phyloP scores from a whole-genome alignment of 2,888 invertebrate species.

The Dryococelus australis region DNA sequence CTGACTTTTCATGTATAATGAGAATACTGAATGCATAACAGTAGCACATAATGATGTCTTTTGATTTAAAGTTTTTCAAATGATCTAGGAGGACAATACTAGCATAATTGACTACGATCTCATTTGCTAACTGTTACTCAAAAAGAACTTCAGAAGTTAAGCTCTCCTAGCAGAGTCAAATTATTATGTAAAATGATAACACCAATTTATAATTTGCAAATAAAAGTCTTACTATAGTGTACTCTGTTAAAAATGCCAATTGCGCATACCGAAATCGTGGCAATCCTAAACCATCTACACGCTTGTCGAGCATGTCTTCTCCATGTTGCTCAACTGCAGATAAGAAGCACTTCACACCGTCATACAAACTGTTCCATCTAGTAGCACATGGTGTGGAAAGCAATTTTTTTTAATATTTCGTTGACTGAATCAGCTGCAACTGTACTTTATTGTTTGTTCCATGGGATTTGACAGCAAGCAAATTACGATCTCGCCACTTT shows the following conservation, averaged over 20 bases:
- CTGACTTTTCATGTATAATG: no score
- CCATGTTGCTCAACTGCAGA: not conserved
- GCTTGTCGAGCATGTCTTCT: not conserved
- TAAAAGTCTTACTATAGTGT: not conserved
- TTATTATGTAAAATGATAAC: no score
- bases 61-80: no score
- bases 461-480: not conserved
- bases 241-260: not conserved
- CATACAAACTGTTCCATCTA: slow-evolving; percentile 3
- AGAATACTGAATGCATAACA: no score
- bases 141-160: no score
- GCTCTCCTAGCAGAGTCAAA: no score
- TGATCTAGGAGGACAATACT: no score
- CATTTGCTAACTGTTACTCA: no score
- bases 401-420: not conserved
- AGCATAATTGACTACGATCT: no score
- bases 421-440: not conserved
- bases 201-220: not conserved
- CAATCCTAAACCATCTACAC: not conserved
- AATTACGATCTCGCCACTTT: not conserved
- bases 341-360: not conserved
- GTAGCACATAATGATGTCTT: no score
- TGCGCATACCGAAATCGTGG: not conserved
- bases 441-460: not conserved
- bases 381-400: not conserved